Conservation (phyloP, 2,888 invertebrate genomes). For the Polyploca ridens region DNA sequence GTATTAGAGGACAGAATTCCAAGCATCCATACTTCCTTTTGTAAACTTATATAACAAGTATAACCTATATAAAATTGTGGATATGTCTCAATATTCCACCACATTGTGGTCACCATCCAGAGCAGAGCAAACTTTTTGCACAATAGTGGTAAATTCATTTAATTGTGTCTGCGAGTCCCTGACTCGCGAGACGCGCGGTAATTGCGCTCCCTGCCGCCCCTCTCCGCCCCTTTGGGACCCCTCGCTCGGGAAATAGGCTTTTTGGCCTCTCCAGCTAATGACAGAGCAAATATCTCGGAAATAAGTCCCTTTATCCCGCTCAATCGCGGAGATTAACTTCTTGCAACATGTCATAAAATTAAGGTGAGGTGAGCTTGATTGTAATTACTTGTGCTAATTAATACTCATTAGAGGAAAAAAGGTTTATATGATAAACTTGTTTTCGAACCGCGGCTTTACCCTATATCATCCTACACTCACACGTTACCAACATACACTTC, state of each 20-base stretch:
- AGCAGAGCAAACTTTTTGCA: conserved; percentile 63
- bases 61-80: too few species aligned
- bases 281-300: conserved; percentile 34
- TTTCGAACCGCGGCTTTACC: too few species aligned
- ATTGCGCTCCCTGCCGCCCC: conserved; percentile 45
- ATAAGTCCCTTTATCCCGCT: conserved; percentile 21
- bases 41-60: too few species aligned
- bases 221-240: conserved; percentile 20
- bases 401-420: too few species aligned
- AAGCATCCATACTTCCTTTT: too few species aligned
- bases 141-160: conserved; percentile 68
- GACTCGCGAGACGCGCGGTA: conserved; percentile 61
- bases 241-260: conserved; percentile 40
- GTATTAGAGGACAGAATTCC: too few species aligned
- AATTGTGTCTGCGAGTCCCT: conserved; percentile 75
- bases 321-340: neutral
- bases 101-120: conserved; percentile 44
- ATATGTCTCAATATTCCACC: neutral
- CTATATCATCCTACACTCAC: too few species aligned
- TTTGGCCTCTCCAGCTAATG: conserved; percentile 43
- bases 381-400: too few species aligned
- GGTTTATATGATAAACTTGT: too few species aligned
- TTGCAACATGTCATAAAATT: neutral
- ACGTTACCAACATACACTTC: too few species aligned
- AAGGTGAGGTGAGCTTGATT: neutral